Percentiles rank a stretch among this genome's conserved stretches.
Conservation (phyloP, 1,140 invertebrate species). For the Melitaea cinxia region DNA sequence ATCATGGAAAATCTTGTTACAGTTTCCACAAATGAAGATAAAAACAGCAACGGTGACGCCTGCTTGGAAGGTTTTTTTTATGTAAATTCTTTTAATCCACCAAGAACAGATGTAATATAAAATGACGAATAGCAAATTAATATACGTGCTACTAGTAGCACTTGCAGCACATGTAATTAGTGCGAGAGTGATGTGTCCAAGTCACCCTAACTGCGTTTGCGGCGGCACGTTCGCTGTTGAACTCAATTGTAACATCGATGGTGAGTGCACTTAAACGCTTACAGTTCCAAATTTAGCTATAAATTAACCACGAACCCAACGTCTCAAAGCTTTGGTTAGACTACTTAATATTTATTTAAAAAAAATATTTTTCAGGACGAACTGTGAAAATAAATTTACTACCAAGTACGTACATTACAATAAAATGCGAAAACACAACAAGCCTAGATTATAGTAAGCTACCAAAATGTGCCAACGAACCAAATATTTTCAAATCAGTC, state of each 20-base stretch:
- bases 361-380: constrained; percentile 58
- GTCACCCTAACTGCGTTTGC: constrained; percentile 76
- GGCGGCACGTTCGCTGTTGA: constrained; percentile 71
- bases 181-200: constrained; percentile 65
- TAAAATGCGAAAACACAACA: constrained; percentile 70
- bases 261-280: constrained; percentile 60
- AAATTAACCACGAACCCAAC: neutral
- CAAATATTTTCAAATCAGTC: constrained; percentile 69
- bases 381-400: constrained; percentile 68
- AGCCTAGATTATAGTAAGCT: constrained; percentile 67
- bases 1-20: constrained; percentile 45
- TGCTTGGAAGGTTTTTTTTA: neutral
- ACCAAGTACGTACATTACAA: constrained; percentile 68
- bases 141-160: constrained; percentile 56
- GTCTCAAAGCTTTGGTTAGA: neutral
- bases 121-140: constrained; percentile 59
- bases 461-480: constrained; percentile 66
- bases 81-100: constrained; percentile 16
- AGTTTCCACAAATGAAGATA: constrained; percentile 48
- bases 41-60: neutral
- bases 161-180: constrained; percentile 65
- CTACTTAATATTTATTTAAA: neutral
- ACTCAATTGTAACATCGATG: constrained; percentile 77
- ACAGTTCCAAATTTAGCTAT: neutral
- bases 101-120: constrained; percentile 44